Percentiles rank a stretch among this genome's conserved stretches.
These are phyloP conservation scores for Sakesphorus luctuosus DNA, from an alignment of 2,113 vertebrate genomes.

Conservation along the genomic window DNA sequence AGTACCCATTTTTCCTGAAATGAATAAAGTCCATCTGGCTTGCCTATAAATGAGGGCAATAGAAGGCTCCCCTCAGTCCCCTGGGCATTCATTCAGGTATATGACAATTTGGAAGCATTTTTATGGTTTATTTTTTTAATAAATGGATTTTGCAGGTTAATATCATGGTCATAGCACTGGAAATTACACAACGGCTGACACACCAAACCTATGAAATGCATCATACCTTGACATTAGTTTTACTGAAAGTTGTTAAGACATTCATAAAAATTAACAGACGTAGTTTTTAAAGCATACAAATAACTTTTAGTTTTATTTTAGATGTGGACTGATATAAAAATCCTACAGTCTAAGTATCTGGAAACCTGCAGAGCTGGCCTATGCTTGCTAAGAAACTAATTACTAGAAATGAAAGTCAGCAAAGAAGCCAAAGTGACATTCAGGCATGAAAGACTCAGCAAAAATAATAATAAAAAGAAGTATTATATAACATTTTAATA, in stretches of 20 bases:
- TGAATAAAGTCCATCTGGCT: slow-evolving; percentile 22
- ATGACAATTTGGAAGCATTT: slow-evolving; percentile 3
- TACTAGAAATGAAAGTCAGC: slow-evolving; percentile 3
- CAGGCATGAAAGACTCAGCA: neutral
- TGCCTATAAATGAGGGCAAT: slow-evolving; percentile 1
- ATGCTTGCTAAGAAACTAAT: neutral
- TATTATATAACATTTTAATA: neutral
- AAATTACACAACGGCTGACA: slow-evolving; percentile 28
- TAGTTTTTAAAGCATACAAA: neutral
- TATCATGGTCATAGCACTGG: neutral
- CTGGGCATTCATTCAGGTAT: neutral
- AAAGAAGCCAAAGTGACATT: slow-evolving; percentile 20
- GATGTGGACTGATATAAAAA: neutral
- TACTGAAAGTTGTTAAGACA: neutral
- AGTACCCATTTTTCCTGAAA: slow-evolving; percentile 8
- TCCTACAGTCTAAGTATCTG: neutral
- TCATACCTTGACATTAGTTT: neutral
- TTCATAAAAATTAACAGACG: slow-evolving; percentile 1
- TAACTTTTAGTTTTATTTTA: neutral
- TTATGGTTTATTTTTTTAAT: neutral
- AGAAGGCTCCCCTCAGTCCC: neutral
- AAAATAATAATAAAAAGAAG: neutral
- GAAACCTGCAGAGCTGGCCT: neutral
- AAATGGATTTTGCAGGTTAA: slow-evolving; percentile 41
- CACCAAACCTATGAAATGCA: neutral